phyloP scores from a whole-genome alignment of 2,888 invertebrate species.

The Heteromyza rotundicornis region DNA sequence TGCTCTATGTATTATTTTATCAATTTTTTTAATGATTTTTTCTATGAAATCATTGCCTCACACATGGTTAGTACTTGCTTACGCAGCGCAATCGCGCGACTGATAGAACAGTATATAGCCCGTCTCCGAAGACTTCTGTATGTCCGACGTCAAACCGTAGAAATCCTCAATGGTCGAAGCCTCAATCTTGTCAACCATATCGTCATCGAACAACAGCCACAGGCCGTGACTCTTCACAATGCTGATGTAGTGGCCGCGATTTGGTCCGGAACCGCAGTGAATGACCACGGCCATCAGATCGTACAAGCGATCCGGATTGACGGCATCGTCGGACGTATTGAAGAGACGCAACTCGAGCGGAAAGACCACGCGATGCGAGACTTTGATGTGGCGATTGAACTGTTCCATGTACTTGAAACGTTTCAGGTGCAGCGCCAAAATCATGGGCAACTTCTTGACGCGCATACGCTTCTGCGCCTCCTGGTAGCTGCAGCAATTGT shows the following conservation, averaged over 20 bases:
- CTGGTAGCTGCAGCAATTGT: conserved; percentile 98
- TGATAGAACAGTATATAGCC: conserved; percentile 99
- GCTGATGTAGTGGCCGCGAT: conserved; percentile 99
- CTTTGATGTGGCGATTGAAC: conserved; percentile 97
- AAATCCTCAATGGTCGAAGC: conserved; percentile 98
- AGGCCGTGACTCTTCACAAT: conserved; percentile 99
- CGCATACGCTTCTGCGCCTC: conserved; percentile 99
- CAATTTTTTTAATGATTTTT: too few relatives aligned
- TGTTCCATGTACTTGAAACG: conserved; percentile 97
- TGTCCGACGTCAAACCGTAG: conserved; percentile 97
- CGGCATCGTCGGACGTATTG: conserved; percentile 98
- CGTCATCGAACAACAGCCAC: conserved; percentile 99
- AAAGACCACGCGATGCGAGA: conserved; percentile 98
- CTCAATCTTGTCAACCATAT: conserved; percentile 99
- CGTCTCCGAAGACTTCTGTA: conserved; percentile 99
- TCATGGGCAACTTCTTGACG: conserved; percentile 97
- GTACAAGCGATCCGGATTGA: conserved; percentile 97
- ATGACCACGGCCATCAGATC: conserved; percentile 99
- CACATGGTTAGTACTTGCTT: too few relatives aligned
- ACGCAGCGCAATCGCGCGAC: conserved; percentile 77
- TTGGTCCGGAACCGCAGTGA: conserved; percentile 99
- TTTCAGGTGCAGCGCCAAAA: conserved; percentile 96
- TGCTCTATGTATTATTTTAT: too few relatives aligned
- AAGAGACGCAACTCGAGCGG: conserved; percentile 96
- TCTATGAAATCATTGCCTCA: too few relatives aligned